These are phyloP conservation scores for Malurus melanocephalus DNA, from an alignment of 2,113 vertebrate species.

Conservation along the genomic window DNA sequence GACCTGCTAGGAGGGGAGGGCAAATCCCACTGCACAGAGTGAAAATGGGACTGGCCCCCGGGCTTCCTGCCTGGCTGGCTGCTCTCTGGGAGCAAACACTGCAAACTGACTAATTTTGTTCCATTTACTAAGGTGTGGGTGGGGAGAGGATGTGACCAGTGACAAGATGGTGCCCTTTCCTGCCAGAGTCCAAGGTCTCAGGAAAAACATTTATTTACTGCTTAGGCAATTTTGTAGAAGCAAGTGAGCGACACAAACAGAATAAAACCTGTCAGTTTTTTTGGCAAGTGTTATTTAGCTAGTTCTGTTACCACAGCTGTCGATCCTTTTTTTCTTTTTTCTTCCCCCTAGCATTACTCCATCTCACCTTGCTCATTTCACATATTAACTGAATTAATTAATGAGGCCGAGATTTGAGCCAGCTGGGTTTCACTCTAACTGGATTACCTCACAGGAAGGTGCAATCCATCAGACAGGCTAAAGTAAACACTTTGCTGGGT, in stretches of 20 bases:
- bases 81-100: neutral
- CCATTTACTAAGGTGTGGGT: neutral
- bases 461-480: neutral
- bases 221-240: neutral
- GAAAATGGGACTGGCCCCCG: accelerated
- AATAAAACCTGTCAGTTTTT: neutral
- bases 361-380: neutral
- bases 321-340: neutral
- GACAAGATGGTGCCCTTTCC: neutral
- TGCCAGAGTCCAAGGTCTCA: neutral
- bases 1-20: neutral
- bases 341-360: neutral
- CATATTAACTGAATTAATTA: neutral
- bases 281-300: neutral
- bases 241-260: neutral
- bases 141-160: neutral
- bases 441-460: neutral
- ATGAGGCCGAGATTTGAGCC: neutral
- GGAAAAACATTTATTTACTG: neutral
- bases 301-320: neutral
- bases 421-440: neutral
- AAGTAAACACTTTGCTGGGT: neutral
- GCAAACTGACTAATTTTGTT: neutral
- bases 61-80: neutral
- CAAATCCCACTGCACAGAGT: accelerated